phyloP scores from a whole-genome alignment of 2,888 invertebrate species.

The Pecten maximus region DNA sequence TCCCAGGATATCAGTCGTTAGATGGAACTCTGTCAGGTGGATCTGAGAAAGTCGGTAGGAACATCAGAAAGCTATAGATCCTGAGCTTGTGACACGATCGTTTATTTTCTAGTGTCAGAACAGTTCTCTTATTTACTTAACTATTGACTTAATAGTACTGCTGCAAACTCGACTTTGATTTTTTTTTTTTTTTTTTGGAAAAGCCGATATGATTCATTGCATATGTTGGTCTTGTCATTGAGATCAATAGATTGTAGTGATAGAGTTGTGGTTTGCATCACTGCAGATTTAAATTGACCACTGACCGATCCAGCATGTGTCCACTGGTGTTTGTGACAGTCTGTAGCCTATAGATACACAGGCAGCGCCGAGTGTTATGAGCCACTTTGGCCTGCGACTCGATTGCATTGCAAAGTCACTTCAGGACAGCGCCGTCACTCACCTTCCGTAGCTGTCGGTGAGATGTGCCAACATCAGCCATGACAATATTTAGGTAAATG shows the following conservation, averaged over 20 bases:
- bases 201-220: neutral
- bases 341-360: neutral
- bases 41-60: neutral
- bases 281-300: neutral
- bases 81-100: neutral
- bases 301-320: neutral
- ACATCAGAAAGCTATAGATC: neutral
- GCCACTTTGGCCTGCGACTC: neutral
- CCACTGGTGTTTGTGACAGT: neutral
- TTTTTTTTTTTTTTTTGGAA: neutral
- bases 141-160: neutral
- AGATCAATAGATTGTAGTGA: neutral
- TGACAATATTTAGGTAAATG: conserved; percentile 13
- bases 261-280: neutral
- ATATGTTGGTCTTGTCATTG: neutral
- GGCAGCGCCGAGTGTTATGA: neutral
- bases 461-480: neutral
- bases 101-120: neutral
- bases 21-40: neutral
- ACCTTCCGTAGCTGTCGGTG: neutral
- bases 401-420: conserved; percentile 12
- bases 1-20: neutral
- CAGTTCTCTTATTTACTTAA: neutral
- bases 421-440: neutral
- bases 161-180: neutral